Evolutionary conservation across 2,888 invertebrate genomes (phyloP), one percentile per base, ranked within the genome.

Genomic region (Aporophyla lueneburgensis): DNA sequence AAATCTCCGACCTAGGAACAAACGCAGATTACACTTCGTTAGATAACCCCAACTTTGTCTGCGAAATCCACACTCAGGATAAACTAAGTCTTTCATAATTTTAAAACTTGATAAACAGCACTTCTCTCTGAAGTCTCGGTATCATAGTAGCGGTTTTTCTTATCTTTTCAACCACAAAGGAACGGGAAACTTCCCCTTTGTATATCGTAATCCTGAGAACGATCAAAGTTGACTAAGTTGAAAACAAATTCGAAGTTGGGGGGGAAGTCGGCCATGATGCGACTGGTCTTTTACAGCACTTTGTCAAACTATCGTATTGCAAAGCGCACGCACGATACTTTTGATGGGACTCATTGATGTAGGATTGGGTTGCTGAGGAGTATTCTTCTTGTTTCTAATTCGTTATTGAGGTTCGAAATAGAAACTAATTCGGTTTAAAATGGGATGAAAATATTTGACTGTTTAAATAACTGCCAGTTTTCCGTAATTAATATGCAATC

Each of bases 201-300:
- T 88, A 82, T 83, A 84, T 86, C 74, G 81, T 88, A 89, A 89
- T 85, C 87, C 85, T 67, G 71, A 80, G 83, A 84, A 86, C 86
- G 87, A 86, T 85, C 88, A 87, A 89, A 90, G 87, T 87, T 85
- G 86, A 89, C 86, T 90, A 76, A 81, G 84, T 86, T 86, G 76
- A 79, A 86, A 88, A 89, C 89, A 89, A 90, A 89, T 88, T 86
- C 85, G 83, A 90, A 90, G 79, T 90, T 83, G 63, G 67, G 78
- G 79, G 74, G 78, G 81, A 76, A 85, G 78, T 86, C 70, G 76
- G 82, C 74, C 71, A 80, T 87, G 86, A 85, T 83, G 80, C 84
- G 74, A 83, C 69, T 82, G 77, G 81, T 78, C 72, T 87, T 87
- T 83, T 82, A 83, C 67, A 71, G 65, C 77, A 81, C 71, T 87